Evolutionary conservation across 2,113 vertebrate species (phyloP), one percentile per base, ranked within the genome.

Genomic region (Gallinago jamesoni): DNA sequence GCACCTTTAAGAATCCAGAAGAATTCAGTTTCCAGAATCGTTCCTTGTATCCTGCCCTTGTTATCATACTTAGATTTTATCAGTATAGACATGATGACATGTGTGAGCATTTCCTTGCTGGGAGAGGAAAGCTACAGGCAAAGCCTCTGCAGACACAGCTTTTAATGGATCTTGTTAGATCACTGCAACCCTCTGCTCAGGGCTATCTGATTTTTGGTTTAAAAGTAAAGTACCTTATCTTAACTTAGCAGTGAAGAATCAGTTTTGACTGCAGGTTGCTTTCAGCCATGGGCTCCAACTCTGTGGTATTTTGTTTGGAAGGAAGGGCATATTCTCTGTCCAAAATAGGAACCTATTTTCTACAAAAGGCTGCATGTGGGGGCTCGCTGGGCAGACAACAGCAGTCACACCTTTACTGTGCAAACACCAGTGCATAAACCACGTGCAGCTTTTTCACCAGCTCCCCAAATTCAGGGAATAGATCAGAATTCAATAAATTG

Each of bases 141-240:
- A 93, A 87, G 41, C 12, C 60, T 88, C 62, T 67, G 80, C 45
- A 93, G 75, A 30, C 59, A 72, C 39, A 83, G 81, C 28, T 85
- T 81, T 90, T 85, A 93, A 91, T 73, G 55, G 70, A 76, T 86
- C 82, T 90, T 37, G 33, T 52, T 39, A 84, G 90, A 91, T 90
- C 87, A 59, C 74, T 43, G 63, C 78, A 93, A 84, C 37, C 12
- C 45, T 41, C 60, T 91, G 66, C 66, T 64, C 0, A 0, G 52
- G 60, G 74, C 64, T 83, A 47, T 87, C 88, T 64, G 31, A 25
- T 33, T 77, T 89, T 91, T 62, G 31, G 50, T 83, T 85, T 90
- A 20, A 86, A 82, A 66, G 33, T 33, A 86, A 82, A 66, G 33
- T 33, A 73, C 41, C 67, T 95, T 87, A 83, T 90, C 87, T 93